Percentiles rank a stretch among this genome's conserved stretches.
Conservation (phyloP, 2,888 invertebrate species). For the Branchipolynoe longqiensis region DNA sequence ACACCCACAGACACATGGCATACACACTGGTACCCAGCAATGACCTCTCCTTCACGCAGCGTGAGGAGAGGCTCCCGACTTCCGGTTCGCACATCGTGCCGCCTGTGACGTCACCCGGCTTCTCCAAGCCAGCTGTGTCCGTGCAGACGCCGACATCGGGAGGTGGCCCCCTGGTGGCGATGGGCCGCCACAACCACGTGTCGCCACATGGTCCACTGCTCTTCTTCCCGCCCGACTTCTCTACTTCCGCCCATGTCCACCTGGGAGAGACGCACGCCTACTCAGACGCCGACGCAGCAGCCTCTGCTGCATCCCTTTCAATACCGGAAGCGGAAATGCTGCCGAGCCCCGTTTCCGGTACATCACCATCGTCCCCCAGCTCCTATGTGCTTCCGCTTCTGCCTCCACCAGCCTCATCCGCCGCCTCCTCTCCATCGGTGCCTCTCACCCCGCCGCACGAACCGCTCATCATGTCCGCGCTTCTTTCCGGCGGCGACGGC, state of each 20-base stretch:
- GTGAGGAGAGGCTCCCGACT: background rate
- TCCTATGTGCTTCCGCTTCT: background rate
- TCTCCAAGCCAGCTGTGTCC: background rate
- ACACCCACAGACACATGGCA: too few relatives aligned
- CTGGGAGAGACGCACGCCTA: background rate
- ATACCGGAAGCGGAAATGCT: conserved; percentile 43
- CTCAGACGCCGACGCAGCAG: conserved; percentile 18
- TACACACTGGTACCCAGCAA: conserved; percentile 52
- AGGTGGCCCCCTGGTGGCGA: background rate
- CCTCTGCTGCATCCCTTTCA: conserved; percentile 11
- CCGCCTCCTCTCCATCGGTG: conserved; percentile 31
- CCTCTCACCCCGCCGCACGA: background rate
- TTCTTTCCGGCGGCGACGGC: background rate
- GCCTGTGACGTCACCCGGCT: background rate
- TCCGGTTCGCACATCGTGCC: background rate
- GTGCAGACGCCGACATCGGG: background rate
- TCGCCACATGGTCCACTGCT: background rate
- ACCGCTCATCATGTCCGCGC: background rate
- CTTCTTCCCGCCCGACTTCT: conserved; percentile 33
- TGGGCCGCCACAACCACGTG: background rate
- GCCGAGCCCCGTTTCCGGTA: conserved; percentile 47
- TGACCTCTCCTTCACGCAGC: conserved; percentile 23
- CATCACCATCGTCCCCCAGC: conserved; percentile 22
- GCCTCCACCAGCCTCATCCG: conserved; percentile 14
- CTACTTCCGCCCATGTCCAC: background rate